Base-by-base conservation (phyloP, 2,888 invertebrate genomes). In the Cheilosia vulpina region DNA sequence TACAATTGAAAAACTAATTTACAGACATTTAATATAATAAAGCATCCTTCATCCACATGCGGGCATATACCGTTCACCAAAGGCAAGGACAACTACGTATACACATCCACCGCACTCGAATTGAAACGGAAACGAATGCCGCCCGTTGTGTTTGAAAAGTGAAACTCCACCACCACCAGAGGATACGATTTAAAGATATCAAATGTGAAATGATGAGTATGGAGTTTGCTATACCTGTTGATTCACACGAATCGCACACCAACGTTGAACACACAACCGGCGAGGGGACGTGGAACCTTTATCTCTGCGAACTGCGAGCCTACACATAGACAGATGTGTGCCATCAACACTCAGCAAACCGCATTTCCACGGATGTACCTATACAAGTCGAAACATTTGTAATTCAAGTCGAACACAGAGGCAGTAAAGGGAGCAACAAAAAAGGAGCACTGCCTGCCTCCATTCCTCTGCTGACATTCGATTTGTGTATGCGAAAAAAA, bases 21-120 rank as follows among this genome's bases (percentile, higher is more conserved):
- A 81, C 85, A 85, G 85, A 85, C 79, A 80, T 85, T 80, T 85
- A 80, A 85, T 85, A 85, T 72, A 85, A 85, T 81, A 85, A 76
- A 85, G 76, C 85, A 80, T 84, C 84, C 81, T 75, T 47, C 68
- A 78, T 68, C 75, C 60, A 55, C 77, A 71, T 50, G 27, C 27
- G 17, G 53, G 43, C 21, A 13, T 45, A 52, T 34, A 43, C 43
- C 21, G 15, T 27, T 6, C 43, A 63, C 52, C 11, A 53, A 19
- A 58, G 71, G 62, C 71, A 76, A 82, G 65, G 47, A 77, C 71
- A 57, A 52, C 65, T 47, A 31, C 4, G 11, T 19, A 13, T 68
- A 60, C 66, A 76, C 52, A 63, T 77, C 19, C 50, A 68, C 68
- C 43, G 71, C 45, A 57, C 69, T 63, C 63, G 65, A 82, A 72